Evolutionary conservation across 64 coral and sea anemone species (phyloP).

Genomic region (Pocillopora damicornis): DNA sequence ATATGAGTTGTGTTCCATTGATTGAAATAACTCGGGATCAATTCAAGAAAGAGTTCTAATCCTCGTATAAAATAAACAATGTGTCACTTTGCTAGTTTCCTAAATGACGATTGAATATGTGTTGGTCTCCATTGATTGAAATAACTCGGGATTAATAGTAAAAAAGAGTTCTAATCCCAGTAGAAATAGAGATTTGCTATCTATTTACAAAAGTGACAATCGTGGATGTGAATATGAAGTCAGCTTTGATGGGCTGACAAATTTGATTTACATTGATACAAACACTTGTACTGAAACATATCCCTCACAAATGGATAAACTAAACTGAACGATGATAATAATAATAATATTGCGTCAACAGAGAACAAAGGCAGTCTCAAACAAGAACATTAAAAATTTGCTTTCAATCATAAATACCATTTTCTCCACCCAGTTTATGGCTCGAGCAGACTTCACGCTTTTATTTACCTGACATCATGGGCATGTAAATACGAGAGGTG

Average conservation of each 20-base stretch:
- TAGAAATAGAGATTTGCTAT: too few species aligned
- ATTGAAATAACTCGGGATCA: too few species aligned
- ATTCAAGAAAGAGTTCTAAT: too few species aligned
- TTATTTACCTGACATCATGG: background rate
- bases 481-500: background rate
- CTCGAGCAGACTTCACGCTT: background rate
- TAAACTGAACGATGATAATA: background rate
- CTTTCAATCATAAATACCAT: background rate
- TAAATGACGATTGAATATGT: too few species aligned
- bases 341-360: background rate
- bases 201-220: background rate
- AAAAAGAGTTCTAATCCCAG: too few species aligned
- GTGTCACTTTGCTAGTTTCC: too few species aligned
- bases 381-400: background rate
- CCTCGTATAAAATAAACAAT: too few species aligned
- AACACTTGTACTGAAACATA: background rate
- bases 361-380: background rate
- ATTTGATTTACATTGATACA: background rate
- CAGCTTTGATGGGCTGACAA: background rate
- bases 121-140: too few species aligned
- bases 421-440: background rate
- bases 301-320: background rate
- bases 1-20: too few species aligned
- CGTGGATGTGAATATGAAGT: background rate
- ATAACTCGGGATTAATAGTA: too few species aligned